These are phyloP conservation scores for Chrysogorgia sp. DNA, from an alignment of 92 coral and sea anemone genomes.

Conservation along the genomic window DNA sequence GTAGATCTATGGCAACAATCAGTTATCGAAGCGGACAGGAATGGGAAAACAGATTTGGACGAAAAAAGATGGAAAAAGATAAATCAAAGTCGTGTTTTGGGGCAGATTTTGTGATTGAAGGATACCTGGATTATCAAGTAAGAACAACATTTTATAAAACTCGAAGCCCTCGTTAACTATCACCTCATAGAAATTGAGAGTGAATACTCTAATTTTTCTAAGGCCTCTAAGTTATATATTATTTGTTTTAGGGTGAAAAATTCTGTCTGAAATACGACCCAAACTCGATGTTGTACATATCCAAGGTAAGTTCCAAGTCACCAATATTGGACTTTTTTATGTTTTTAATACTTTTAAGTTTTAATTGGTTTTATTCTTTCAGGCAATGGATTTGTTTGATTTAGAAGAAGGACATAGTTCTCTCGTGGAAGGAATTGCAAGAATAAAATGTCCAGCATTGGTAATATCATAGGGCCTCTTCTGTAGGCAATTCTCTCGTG, in stretches of 20 bases:
- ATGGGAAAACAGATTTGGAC: slow-evolving; percentile 94
- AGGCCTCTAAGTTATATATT: not conserved
- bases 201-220: not conserved
- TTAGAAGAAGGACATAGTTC: slow-evolving; percentile 88
- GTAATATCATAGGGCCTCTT: slow-evolving; percentile 66
- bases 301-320: slow-evolving; percentile 67
- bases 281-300: slow-evolving; percentile 84
- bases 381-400: slow-evolving; percentile 99
- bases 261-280: slow-evolving; percentile 95
- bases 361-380: not conserved
- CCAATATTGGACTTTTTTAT: not conserved
- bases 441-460: slow-evolving; percentile 86
- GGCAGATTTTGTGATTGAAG: slow-evolving; percentile 93
- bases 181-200: no score
- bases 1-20: slow-evolving; percentile 83
- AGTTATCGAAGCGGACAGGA: slow-evolving; percentile 95
- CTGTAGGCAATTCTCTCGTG: no score
- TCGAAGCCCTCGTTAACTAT: not conserved
- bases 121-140: slow-evolving; percentile 94
- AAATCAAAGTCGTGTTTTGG: slow-evolving; percentile 74
- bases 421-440: slow-evolving; percentile 75
- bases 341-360: not conserved
- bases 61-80: slow-evolving; percentile 72
- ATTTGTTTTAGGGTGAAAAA: slow-evolving; percentile 74
- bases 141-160: not conserved